Percentiles rank a stretch among this genome's conserved stretches.
Conservation (phyloP, 2,888 invertebrate genomes). For the Leptodirus hochenwartii region DNA sequence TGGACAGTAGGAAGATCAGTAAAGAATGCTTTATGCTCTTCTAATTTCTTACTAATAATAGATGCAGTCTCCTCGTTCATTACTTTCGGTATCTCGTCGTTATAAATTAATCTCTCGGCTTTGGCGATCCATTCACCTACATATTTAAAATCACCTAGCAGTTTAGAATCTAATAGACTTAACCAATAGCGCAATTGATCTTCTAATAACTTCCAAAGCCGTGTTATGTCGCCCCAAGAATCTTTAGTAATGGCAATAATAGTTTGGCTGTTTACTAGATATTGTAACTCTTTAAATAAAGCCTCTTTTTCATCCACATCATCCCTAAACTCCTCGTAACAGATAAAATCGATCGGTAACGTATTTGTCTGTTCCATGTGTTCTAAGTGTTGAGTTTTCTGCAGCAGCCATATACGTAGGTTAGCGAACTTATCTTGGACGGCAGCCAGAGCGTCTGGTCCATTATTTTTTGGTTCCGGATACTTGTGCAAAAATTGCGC, state of each 20-base stretch:
- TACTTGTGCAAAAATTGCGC: slow-evolving; percentile 94
- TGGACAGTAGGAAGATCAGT: slow-evolving; percentile 60
- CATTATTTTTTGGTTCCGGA: slow-evolving; percentile 66
- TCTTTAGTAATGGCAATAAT: slow-evolving; percentile 65
- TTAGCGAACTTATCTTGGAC: slow-evolving; percentile 67
- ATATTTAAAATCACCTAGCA: slow-evolving; percentile 72
- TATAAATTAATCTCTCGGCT: slow-evolving; percentile 65
- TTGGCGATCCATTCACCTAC: slow-evolving; percentile 82
- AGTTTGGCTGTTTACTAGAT: slow-evolving; percentile 62
- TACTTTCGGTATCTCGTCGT: slow-evolving; percentile 63
- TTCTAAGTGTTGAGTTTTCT: slow-evolving; percentile 58
- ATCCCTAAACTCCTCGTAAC: slow-evolving; percentile 57
- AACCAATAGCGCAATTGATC: slow-evolving; percentile 69
- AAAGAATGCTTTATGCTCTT: slow-evolving; percentile 82
- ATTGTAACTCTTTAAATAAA: slow-evolving; percentile 58
- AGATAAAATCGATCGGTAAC: slow-evolving; percentile 61
- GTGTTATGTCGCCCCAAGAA: slow-evolving; percentile 69
- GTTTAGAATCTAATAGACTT: slow-evolving; percentile 67
- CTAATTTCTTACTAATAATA: slow-evolving; percentile 70
- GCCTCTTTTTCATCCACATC: slow-evolving; percentile 58
- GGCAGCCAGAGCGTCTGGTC: slow-evolving; percentile 53
- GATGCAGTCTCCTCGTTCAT: slow-evolving; percentile 83
- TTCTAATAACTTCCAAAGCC: slow-evolving; percentile 67
- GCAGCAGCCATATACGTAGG: slow-evolving; percentile 64
- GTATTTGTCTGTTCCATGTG: slow-evolving; percentile 58